Evolutionary conservation across 1,140 invertebrate species (phyloP).

Genomic region (Papilio machaon): DNA sequence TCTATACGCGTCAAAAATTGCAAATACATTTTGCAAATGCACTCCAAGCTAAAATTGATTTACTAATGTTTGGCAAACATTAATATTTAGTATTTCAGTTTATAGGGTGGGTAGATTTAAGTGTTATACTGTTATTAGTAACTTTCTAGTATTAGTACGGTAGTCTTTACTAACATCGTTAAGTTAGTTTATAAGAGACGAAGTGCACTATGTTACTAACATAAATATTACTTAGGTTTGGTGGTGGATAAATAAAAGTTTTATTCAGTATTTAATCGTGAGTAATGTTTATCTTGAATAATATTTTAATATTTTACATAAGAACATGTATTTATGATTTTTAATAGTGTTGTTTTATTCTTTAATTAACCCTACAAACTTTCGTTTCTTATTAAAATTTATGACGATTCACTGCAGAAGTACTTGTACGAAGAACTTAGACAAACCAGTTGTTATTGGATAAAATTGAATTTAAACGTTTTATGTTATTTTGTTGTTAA

Average conservation of each 20-base stretch:
- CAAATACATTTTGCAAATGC: background rate
- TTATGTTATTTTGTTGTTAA: constrained; percentile 2
- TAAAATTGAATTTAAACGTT: background rate
- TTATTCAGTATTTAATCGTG: constrained; percentile 73
- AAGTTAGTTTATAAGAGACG: constrained; percentile 24
- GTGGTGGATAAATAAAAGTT: constrained; percentile 74
- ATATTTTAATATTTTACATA: constrained; percentile 64
- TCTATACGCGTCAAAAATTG: constrained; percentile 2
- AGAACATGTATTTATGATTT: constrained; percentile 68
- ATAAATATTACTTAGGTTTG: constrained; percentile 72
- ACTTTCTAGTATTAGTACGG: constrained; percentile 36
- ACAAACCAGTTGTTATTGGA: no score
- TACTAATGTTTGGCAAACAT: background rate
- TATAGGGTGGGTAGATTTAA: constrained; percentile 46
- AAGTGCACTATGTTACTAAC: constrained; percentile 60
- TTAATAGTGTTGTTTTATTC: constrained; percentile 61
- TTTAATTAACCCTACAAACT: background rate
- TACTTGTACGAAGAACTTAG: no score
- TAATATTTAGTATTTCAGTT: background rate
- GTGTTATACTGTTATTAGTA: constrained; percentile 50
- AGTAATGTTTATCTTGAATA: constrained; percentile 70
- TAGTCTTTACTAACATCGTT: constrained; percentile 28
- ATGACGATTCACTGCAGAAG: no score
- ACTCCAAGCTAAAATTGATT: constrained; percentile 15
- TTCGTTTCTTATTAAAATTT: no score